A percentile compares a stretch with the other conserved stretches of the same genome.
Conservation (phyloP, 1,140 invertebrate species). For the Bombyx mandarina region DNA sequence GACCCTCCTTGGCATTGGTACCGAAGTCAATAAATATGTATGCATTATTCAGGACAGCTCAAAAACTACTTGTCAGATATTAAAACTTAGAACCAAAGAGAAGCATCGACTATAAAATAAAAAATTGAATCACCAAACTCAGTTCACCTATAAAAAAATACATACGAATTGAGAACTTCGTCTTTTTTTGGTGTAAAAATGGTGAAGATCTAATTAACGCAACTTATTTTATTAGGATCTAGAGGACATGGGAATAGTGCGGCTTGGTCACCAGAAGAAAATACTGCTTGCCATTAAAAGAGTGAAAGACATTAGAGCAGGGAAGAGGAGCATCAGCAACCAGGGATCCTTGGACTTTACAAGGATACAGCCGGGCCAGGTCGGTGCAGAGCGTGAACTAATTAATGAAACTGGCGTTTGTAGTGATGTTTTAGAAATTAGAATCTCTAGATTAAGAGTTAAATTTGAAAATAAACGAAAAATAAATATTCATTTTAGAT, state of each 20-base stretch:
- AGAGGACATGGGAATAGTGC: constrained; percentile 97
- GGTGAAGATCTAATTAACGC: background rate
- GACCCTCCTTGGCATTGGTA: too few species aligned
- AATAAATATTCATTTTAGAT: constrained; percentile 1
- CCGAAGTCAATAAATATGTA: too few species aligned
- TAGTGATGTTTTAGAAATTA: constrained; percentile 60
- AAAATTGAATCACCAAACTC: too few species aligned
- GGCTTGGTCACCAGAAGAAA: constrained; percentile 98
- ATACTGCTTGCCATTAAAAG: constrained; percentile 97
- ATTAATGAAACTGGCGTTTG: constrained; percentile 28
- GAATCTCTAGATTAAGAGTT: constrained; percentile 9
- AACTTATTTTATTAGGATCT: constrained; percentile 77
- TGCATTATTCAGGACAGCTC: too few species aligned
- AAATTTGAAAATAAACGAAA: background rate
- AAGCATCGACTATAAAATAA: too few species aligned
- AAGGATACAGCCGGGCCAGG: constrained; percentile 71
- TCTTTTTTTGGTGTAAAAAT: background rate
- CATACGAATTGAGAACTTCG: too few species aligned
- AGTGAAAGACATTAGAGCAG: constrained; percentile 93
- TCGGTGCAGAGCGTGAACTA: constrained; percentile 27
- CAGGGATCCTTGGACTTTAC: constrained; percentile 74
- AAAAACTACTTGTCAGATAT: too few species aligned
- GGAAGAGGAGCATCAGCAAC: constrained; percentile 80
- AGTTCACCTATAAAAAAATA: too few species aligned
- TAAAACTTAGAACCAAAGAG: too few species aligned